Conservation (phyloP, 2,113 vertebrate genomes). For the Laticauda laticaudata region DNA sequence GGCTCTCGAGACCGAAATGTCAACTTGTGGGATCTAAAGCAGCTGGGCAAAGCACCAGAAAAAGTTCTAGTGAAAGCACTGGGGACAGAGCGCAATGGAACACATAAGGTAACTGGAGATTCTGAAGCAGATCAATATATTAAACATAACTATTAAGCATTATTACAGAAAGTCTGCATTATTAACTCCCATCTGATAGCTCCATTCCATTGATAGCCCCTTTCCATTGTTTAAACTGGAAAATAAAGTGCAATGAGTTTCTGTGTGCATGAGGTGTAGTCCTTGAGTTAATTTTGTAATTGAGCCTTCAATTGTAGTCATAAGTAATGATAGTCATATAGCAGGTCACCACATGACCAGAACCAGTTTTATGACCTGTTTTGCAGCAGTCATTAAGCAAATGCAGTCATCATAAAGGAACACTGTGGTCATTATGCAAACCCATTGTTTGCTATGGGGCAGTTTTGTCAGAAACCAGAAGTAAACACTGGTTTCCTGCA, state of each 20-base stretch:
- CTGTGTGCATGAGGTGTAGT: not conserved
- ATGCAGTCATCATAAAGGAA: not conserved
- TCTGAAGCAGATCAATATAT: not conserved
- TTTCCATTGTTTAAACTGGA: not conserved
- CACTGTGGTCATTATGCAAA: not conserved
- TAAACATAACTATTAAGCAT: not conserved
- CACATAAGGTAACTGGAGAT: conserved; percentile 73
- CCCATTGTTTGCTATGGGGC: not conserved
- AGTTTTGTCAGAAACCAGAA: not conserved
- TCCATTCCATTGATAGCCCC: not conserved
- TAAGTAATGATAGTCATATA: not conserved
- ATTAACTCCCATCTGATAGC: too few species aligned
- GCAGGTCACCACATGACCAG: not conserved
- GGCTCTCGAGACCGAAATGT: conserved; percentile 88
- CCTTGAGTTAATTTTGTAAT: not conserved
- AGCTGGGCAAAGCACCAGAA: conserved; percentile 63
- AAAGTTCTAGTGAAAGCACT: conserved; percentile 68
- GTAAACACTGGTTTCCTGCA: not conserved
- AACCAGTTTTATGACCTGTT: not conserved
- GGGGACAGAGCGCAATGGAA: conserved; percentile 69
- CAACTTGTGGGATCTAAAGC: conserved; percentile 85
- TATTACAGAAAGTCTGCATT: not conserved
- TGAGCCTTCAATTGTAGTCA: not conserved
- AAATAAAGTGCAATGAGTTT: not conserved
- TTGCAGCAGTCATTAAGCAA: not conserved